Evolutionary conservation across 2,797 vertebrate genomes (phyloP).

Genomic region (Taeniopygia guttata): DNA sequence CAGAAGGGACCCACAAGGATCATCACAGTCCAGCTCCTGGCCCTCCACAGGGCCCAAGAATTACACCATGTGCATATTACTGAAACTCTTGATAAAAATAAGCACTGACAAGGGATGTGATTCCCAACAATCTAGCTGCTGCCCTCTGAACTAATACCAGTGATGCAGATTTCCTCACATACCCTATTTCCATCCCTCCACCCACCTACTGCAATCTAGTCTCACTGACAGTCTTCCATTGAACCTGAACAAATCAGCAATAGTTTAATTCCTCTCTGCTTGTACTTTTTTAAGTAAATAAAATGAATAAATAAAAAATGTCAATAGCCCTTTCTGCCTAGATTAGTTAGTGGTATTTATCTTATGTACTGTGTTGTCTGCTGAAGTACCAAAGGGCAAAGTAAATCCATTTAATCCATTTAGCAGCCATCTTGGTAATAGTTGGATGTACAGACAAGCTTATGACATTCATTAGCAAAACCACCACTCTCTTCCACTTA

Average conservation of each 20-base stretch:
- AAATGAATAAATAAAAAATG: neutral
- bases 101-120: neutral
- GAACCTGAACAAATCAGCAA: neutral
- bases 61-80: neutral
- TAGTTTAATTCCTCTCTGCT: neutral
- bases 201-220: neutral
- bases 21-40: neutral
- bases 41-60: neutral
- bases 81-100: neutral
- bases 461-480: neutral
- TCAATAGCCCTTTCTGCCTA: neutral
- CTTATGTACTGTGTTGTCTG: neutral
- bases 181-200: neutral
- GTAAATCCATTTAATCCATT: neutral
- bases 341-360: slow-evolving; percentile 4
- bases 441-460: neutral
- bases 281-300: neutral
- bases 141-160: neutral
- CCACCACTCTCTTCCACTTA: neutral
- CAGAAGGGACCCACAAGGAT: too few relatives aligned
- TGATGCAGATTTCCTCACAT: neutral
- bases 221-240: neutral
- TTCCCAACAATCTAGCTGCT: neutral
- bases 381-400: neutral
- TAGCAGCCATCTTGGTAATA: neutral